phyloP scores from a whole-genome alignment of 2,113 vertebrate genomes.

The Sterrhoptilus dennistouni region DNA sequence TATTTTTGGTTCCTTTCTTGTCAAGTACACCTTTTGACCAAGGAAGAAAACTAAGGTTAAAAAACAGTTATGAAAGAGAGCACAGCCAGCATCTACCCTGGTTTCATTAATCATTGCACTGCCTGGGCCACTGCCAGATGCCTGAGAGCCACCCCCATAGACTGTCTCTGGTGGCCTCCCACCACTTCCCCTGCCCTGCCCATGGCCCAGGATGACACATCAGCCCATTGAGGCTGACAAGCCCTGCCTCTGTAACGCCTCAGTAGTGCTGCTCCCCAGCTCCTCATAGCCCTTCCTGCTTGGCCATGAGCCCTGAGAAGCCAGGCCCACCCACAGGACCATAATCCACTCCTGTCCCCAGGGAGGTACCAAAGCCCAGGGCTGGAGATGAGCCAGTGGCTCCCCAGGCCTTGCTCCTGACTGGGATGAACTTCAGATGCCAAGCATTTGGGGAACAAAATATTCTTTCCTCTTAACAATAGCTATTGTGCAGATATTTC shows the following conservation, averaged over 20 bases:
- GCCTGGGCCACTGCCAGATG: neutral
- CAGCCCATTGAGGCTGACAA: neutral
- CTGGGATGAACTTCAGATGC: neutral
- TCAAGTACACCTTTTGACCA: neutral
- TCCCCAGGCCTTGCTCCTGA: neutral
- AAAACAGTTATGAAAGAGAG: neutral
- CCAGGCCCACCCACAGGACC: fast-evolving
- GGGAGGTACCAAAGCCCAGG: neutral
- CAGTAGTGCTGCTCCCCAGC: neutral
- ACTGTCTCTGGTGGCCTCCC: neutral
- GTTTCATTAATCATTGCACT: neutral
- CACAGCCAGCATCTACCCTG: neutral
- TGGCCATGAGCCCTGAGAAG: fast-evolving
- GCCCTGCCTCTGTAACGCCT: fast-evolving
- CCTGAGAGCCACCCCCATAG: neutral
- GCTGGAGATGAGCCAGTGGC: neutral
- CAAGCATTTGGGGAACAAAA: neutral
- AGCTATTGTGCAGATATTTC: neutral
- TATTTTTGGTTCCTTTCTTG: neutral
- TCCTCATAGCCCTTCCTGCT: no score
- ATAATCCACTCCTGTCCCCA: neutral
- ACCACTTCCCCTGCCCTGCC: fast-evolving
- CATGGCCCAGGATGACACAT: neutral
- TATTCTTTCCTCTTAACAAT: neutral
- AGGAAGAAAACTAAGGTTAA: neutral